Evolutionary conservation across 2,113 vertebrate genomes (phyloP), one percentile per base, ranked within the genome.

Genomic region (Muntiacus reevesi): DNA sequence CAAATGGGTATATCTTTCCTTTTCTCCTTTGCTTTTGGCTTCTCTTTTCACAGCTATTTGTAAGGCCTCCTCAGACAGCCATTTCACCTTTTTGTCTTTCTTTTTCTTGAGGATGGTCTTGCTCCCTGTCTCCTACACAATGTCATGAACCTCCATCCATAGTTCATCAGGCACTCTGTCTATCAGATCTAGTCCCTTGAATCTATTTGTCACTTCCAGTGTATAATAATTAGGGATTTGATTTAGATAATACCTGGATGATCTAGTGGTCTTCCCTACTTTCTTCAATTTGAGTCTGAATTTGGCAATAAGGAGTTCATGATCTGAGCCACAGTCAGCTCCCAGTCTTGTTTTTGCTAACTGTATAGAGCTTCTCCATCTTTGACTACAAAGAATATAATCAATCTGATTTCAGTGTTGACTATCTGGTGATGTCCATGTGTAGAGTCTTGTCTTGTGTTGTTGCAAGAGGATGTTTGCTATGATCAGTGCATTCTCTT

Each of bases 101-200:
- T 36, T 71, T 71, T 36, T 71, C n/a, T 36, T 23, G 9, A 9
- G 2, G 64, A 54, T 19, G 52, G 16, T 54, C 64, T 19, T 71
- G 36, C 9, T 36, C n/a, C 4, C 19, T 36, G 4, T 71, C 9
- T 71, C n/a, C n/a, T 36, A 19, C 17, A 23, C 64, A 23, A 12
- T 71, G 64, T 71, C n/a, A 71, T 0, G 0, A 71, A 36, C 19
- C n/a, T 71, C n/a, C 0, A 0, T 36, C 64, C n/a, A 36, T 71
- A 23, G 64, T 36, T 36, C 64, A 36, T 71, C 64, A 6, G n/a
- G 17, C 17, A 36, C 19, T 71, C 33, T 9, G 4, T 9, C 64
- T 71, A 36, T 71, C n/a, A 71, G 17, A 36, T 71, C 64, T 71
- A 36, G n/a, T 36, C 64, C 64, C 21, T 71, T 71, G 36, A 23